Evolutionary conservation across 2,113 vertebrate species (phyloP), one percentile per base, ranked within the genome.

Genomic region (Spea bombifrons): DNA sequence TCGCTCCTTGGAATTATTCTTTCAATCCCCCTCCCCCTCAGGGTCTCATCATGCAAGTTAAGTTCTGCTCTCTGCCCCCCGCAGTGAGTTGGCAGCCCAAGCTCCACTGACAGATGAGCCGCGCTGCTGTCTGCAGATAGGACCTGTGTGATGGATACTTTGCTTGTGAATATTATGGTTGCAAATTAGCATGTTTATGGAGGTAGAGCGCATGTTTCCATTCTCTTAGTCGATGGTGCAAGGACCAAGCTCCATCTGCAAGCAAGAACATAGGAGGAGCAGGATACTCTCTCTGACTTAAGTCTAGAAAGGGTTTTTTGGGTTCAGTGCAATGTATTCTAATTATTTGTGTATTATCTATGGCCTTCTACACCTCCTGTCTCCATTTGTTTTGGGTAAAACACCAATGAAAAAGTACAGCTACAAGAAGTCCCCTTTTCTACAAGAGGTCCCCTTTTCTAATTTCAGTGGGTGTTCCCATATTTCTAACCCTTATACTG

Each of bases 101-200:
- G 89, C 91, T 88, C 84, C 84, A 74, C 85, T 94, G 93, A 94
- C 89, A 90, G 92, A 94, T 94, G 93, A 94, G 91, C 90, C 85
- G 88, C 83, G 87, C 89, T 92, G 92, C 91, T 90, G 93, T 89
- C 82, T 86, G 89, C 91, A 92, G 92, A 94, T 90, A 94, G 93
- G 91, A 90, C 90, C 89, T 88, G 89, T 17, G 87, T 93, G 93
- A 90, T 93, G 90, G 93, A 93, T 91, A 90, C 92, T 88, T 91
- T 92, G 88, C 89, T 91, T 89, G 89, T 91, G 92, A 94, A 92
- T 92, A 92, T 92, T 92, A 92, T 90, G 86, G 90, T 89, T 90
- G 86, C 88, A 90, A 93, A 94, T 94, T 94, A 94, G 91, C 93
- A 94, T 94, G 92, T 94, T 94, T 94, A 94, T 94, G 93, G 92